phyloP scores from a whole-genome alignment of 2,113 vertebrate species.

The Platycercus adscitus region DNA sequence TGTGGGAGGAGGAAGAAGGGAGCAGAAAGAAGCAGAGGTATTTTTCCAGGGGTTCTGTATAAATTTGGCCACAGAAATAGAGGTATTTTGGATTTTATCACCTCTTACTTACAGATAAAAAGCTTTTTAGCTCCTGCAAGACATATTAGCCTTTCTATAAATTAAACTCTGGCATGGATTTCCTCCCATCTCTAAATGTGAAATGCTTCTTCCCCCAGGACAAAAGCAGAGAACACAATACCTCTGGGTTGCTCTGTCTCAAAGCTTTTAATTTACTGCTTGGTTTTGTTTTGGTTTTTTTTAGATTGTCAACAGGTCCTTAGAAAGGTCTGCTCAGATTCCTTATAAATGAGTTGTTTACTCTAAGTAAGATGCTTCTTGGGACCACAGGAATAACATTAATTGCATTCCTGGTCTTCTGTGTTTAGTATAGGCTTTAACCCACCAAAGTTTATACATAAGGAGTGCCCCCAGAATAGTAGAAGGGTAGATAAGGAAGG shows the following conservation, averaged over 20 bases:
- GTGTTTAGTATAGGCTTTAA: not conserved
- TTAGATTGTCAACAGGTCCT: not conserved
- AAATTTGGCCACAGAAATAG: not conserved
- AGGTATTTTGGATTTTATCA: not conserved
- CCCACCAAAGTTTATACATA: not conserved
- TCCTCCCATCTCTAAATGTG: not conserved
- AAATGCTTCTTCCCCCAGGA: not conserved
- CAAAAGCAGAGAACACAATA: not conserved
- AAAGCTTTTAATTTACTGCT: not conserved
- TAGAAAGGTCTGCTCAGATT: not conserved
- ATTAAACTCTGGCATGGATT: not conserved
- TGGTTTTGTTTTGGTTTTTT: not conserved
- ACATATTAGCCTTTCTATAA: not conserved
- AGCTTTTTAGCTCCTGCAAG: not conserved
- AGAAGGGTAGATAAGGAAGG: not conserved
- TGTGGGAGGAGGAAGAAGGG: not conserved
- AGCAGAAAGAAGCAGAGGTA: not conserved
- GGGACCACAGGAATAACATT: not conserved
- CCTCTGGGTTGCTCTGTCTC: not conserved
- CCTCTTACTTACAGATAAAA: not conserved
- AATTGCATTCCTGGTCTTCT: not conserved
- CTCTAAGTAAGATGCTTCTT: not conserved
- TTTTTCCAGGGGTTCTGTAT: not conserved
- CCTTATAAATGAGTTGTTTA: not conserved
- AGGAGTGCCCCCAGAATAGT: not conserved